Conservation (phyloP, 1,140 invertebrate genomes). For the Eufriesea mexicana region DNA sequence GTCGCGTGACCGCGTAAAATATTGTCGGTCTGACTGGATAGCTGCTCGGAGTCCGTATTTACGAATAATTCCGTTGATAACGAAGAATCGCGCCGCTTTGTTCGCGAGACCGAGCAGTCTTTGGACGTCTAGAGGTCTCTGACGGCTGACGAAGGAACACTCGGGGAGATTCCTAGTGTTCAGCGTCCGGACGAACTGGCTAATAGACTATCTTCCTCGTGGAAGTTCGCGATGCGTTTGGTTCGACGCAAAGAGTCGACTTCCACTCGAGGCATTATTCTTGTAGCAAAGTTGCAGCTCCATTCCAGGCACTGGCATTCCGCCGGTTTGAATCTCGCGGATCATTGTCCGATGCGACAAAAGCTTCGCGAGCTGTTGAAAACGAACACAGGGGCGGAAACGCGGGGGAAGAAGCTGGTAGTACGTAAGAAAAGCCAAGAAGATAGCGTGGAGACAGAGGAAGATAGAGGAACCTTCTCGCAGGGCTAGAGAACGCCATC, state of each 20-base stretch:
- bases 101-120: too few relatives aligned
- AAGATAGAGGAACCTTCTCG: background rate
- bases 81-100: background rate
- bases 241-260: background rate
- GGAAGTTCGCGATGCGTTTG: background rate
- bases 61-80: background rate
- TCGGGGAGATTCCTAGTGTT: too few relatives aligned
- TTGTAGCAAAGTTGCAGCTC: background rate
- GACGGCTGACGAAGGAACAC: too few relatives aligned
- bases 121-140: too few relatives aligned
- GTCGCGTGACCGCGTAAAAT: background rate
- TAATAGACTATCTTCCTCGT: background rate
- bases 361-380: background rate
- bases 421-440: background rate
- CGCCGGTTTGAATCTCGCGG: background rate
- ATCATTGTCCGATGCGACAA: conserved; percentile 18
- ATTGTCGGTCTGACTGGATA: background rate
- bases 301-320: background rate
- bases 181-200: too few relatives aligned
- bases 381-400: too few relatives aligned
- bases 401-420: too few relatives aligned
- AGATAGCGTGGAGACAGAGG: too few relatives aligned
- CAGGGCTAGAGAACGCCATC: background rate
- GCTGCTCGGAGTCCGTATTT: background rate
- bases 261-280: background rate